A percentile compares a stretch with the other conserved stretches of the same genome.
These are phyloP conservation scores for Sycobia sp. DNA, from an alignment of 1,140 invertebrate genomes.

Conservation along the genomic window DNA sequence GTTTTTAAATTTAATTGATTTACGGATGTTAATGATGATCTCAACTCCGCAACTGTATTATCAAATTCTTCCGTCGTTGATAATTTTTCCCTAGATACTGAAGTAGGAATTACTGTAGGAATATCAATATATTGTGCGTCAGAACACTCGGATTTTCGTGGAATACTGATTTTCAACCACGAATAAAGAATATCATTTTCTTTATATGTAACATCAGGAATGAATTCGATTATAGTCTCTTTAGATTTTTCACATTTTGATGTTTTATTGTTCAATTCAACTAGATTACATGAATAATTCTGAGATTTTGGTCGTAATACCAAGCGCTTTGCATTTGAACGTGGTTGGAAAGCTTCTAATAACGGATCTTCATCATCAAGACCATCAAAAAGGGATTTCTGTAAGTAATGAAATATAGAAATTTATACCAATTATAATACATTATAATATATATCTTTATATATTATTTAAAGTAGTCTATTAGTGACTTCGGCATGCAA, in stretches of 20 bases:
- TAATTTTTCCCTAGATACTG: not conserved
- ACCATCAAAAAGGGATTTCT: conserved; percentile 74
- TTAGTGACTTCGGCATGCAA: too few species aligned
- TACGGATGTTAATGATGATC: conserved; percentile 24
- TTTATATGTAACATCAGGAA: conserved; percentile 17
- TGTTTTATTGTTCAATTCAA: not conserved
- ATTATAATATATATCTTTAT: not conserved
- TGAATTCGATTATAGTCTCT: too few species aligned
- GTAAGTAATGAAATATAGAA: conserved; percentile 5
- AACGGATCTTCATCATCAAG: conserved; percentile 72
- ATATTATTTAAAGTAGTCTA: too few species aligned
- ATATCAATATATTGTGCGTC: conserved; percentile 24
- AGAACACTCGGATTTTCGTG: conserved; percentile 34
- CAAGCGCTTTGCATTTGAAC: conserved; percentile 68
- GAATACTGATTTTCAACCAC: conserved; percentile 45
- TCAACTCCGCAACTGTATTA: conserved; percentile 43
- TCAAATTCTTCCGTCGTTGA: conserved; percentile 35
- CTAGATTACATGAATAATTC: not conserved
- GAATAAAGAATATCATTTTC: conserved; percentile 36
- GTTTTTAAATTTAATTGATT: not conserved
- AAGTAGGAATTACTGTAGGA: conserved; percentile 30
- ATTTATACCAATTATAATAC: too few species aligned
- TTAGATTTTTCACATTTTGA: not conserved
- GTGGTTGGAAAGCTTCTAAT: conserved; percentile 67
- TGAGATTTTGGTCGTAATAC: conserved; percentile 60